These are phyloP conservation scores for Scolopax bukidnonensis DNA, from an alignment of 2,797 vertebrate species.

Conservation along the genomic window DNA sequence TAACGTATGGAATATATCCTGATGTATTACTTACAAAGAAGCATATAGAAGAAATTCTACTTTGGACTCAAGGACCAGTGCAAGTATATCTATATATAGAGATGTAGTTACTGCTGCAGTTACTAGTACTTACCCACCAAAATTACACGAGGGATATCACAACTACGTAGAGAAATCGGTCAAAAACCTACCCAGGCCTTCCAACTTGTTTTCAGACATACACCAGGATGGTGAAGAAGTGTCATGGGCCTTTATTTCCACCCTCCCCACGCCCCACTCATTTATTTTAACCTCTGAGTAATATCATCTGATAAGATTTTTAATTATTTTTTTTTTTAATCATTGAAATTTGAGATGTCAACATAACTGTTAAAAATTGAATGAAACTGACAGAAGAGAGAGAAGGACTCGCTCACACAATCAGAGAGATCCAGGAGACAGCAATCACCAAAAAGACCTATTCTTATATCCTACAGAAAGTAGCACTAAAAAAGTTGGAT, in stretches of 20 bases:
- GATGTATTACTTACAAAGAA: not conserved
- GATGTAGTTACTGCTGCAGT: not conserved
- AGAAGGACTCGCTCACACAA: not conserved
- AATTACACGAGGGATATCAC: no score
- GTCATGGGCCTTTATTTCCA: fast-evolving
- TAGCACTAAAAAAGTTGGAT: not conserved
- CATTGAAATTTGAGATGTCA: not conserved
- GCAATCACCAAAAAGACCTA: not conserved
- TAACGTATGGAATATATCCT: not conserved
- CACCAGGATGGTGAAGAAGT: fast-evolving
- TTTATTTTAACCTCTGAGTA: not conserved
- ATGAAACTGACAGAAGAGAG: not conserved
- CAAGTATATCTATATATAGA: not conserved
- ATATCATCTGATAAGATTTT: not conserved
- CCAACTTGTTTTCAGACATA: fast-evolving
- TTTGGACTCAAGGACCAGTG: not conserved
- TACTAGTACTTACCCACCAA: not conserved
- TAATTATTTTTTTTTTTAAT: not conserved
- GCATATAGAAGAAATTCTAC: not conserved
- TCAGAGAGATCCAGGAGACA: not conserved
- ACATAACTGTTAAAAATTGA: not conserved
- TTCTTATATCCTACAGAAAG: not conserved
- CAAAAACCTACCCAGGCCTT: not conserved
- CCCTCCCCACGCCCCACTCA: no score
- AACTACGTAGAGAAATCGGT: not conserved